Evolutionary conservation across 2,888 invertebrate species (phyloP).

Genomic region (Malacosoma neustria): DNA sequence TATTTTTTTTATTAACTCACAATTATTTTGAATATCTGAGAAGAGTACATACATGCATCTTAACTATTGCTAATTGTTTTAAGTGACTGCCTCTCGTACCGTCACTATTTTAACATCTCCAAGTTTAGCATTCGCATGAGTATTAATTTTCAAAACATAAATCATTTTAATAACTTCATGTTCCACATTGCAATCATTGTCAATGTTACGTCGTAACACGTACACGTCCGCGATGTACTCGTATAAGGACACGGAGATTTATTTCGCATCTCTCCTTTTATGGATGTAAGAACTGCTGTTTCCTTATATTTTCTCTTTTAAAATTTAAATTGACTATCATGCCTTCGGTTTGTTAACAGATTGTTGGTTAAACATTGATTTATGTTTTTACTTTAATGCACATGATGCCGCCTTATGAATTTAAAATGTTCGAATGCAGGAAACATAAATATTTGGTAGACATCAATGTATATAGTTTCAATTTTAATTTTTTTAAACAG

Average conservation of each 20-base stretch:
- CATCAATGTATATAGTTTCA: no score
- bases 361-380: not conserved
- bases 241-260: no score
- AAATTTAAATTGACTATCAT: conserved; percentile 19
- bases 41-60: no score
- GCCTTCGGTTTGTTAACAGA: not conserved
- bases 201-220: not conserved
- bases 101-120: not conserved
- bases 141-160: not conserved
- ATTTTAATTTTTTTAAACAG: no score
- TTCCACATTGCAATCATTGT: conserved; percentile 3
- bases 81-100: not conserved
- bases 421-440: no score
- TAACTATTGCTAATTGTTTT: not conserved
- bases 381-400: not conserved
- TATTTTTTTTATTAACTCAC: no score
- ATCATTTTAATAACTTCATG: not conserved
- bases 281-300: conserved; percentile 26
- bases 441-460: no score
- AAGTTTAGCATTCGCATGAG: not conserved
- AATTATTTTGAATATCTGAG: no score
- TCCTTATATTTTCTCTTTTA: conserved; percentile 24
- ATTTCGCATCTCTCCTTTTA: conserved; percentile 27
- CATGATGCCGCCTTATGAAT: no score
- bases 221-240: no score